Evolutionary conservation across 2,888 invertebrate species (phyloP).

Genomic region (Barypeithes pellucidus): DNA sequence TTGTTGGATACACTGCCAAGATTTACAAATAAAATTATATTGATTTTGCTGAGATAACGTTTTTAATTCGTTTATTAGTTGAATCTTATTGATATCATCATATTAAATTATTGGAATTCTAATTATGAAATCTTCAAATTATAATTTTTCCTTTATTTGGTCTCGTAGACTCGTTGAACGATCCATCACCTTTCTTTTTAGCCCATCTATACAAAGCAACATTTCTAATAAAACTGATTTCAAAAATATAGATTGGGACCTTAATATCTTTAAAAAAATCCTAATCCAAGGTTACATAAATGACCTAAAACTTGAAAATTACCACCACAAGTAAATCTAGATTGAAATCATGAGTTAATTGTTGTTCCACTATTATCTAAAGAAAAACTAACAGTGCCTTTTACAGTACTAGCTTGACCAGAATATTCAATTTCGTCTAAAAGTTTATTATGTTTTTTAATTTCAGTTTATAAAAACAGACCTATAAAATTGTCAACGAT

Average conservation of each 20-base stretch:
- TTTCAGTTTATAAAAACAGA: too few species aligned
- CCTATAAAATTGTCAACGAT: too few species aligned
- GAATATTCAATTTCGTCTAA: too few species aligned
- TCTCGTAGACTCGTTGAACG: neutral
- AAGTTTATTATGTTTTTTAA: too few species aligned
- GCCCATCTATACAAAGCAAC: neutral
- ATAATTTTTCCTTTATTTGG: constrained; percentile 1
- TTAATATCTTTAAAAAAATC: too few species aligned
- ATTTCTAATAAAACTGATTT: neutral
- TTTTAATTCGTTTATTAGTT: neutral
- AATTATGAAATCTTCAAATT: neutral
- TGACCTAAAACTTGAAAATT: too few species aligned
- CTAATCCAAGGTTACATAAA: too few species aligned
- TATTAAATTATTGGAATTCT: neutral
- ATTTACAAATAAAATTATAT: neutral
- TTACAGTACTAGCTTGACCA: too few species aligned
- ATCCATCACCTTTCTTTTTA: neutral
- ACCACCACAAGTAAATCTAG: too few species aligned
- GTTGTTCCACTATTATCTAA: too few species aligned
- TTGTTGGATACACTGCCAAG: neutral
- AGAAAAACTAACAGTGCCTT: too few species aligned
- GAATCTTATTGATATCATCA: neutral
- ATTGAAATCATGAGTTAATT: too few species aligned
- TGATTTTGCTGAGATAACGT: neutral
- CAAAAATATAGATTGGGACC: neutral